These are phyloP conservation scores for Phyllostomus hastatus DNA, from an alignment of 2,113 vertebrate species.

Conservation along the genomic window DNA sequence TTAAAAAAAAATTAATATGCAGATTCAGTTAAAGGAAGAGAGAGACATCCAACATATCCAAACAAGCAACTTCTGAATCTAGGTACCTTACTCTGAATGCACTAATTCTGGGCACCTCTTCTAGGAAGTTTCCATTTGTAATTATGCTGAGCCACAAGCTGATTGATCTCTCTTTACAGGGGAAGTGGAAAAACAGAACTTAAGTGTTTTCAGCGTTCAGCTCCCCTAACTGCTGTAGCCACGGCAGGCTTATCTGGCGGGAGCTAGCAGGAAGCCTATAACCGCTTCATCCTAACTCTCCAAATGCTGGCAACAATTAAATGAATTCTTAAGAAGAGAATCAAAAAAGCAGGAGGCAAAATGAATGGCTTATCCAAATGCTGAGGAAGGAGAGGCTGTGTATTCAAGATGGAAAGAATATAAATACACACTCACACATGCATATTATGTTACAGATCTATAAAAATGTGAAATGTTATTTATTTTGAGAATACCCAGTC, in stretches of 20 bases:
- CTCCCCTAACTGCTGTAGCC: conserved; percentile 49
- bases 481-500: conserved; percentile 79
- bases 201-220: conserved; percentile 66
- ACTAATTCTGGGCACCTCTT: background rate
- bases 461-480: conserved; percentile 80
- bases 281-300: conserved; percentile 73
- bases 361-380: conserved; percentile 75
- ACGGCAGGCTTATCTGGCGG: conserved; percentile 54
- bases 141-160: conserved; percentile 56
- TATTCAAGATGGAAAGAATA: conserved; percentile 76
- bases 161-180: conserved; percentile 57
- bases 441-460: conserved; percentile 79
- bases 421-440: conserved; percentile 75
- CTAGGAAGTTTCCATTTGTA: conserved; percentile 45
- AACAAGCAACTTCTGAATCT: background rate
- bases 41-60: background rate
- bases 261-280: conserved; percentile 69
- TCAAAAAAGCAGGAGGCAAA: conserved; percentile 76
- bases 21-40: background rate
- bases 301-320: conserved; percentile 78
- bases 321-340: conserved; percentile 78
- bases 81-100: background rate
- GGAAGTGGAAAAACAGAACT: conserved; percentile 58
- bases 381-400: conserved; percentile 73
- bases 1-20: conserved; percentile 19